These are phyloP conservation scores for Leucophenga montana DNA, from an alignment of 2,888 invertebrate genomes.

Conservation along the genomic window DNA sequence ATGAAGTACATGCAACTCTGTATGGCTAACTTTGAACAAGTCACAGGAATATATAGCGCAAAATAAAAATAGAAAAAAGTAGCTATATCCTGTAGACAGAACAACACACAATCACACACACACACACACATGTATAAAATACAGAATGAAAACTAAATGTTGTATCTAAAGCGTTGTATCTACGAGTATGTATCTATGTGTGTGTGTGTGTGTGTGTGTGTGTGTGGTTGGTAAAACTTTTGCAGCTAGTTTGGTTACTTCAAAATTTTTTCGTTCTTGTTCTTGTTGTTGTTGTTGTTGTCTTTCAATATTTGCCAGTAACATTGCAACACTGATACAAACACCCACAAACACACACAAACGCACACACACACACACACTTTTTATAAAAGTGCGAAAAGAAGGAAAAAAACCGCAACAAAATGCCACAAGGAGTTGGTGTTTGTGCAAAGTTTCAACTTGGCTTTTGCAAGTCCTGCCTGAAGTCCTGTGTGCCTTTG, in stretches of 20 bases:
- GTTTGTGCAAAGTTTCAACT: constrained; percentile 25
- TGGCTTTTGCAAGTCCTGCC: constrained; percentile 17
- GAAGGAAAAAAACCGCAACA: constrained; percentile 25
- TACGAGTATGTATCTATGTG: too few relatives aligned
- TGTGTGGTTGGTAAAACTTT: constrained; percentile 5
- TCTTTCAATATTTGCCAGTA: background rate
- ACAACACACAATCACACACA: constrained; percentile 15
- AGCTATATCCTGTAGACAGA: too few relatives aligned
- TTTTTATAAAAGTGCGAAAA: constrained; percentile 4
- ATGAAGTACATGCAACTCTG: background rate
- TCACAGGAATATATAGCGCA: background rate
- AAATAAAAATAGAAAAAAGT: too few relatives aligned
- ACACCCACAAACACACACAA: too few relatives aligned
- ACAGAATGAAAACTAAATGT: too few relatives aligned
- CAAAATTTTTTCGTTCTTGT: background rate
- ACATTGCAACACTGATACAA: too few relatives aligned
- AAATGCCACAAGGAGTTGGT: constrained; percentile 30
- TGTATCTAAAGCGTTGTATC: background rate
- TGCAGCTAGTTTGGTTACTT: background rate
- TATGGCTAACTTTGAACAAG: background rate
- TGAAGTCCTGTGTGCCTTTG: constrained; percentile 26
- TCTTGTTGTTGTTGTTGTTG: background rate
- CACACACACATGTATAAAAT: background rate
- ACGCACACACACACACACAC: constrained; percentile 32
- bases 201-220: background rate